phyloP scores from a whole-genome alignment of 2,797 vertebrate genomes.

The Myiotriccus ornatus region DNA sequence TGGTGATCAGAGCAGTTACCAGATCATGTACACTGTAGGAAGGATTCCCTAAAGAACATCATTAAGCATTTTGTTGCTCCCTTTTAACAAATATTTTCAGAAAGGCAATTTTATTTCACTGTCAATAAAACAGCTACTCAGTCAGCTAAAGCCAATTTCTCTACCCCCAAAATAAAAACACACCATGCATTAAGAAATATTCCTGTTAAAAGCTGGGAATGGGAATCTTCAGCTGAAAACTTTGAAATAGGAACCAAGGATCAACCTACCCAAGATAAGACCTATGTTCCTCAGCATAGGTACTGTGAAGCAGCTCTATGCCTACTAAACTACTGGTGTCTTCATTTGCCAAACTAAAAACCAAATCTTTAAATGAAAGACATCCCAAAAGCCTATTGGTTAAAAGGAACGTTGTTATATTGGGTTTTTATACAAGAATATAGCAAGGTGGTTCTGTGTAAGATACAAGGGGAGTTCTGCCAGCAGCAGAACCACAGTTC shows the following conservation, averaged over 20 bases:
- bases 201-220: neutral
- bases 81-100: slow-evolving; percentile 35
- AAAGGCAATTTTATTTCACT: slow-evolving; percentile 18
- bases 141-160: neutral
- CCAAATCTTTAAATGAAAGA: neutral
- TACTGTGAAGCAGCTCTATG: neutral
- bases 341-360: neutral
- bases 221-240: neutral
- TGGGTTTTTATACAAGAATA: neutral
- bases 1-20: slow-evolving; percentile 34
- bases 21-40: slow-evolving; percentile 35
- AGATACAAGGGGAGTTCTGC: neutral
- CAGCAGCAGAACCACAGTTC: neutral
- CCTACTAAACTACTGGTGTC: neutral
- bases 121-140: neutral
- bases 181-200: neutral
- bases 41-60: slow-evolving; percentile 59
- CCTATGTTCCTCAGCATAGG: neutral
- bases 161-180: neutral
- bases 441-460: neutral
- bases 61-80: slow-evolving; percentile 36
- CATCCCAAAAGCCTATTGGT: neutral
- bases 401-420: neutral
- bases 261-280: neutral
- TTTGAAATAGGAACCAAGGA: neutral